Evolutionary conservation across 2,113 vertebrate species (phyloP).

Genomic region (Syrrhaptes paradoxus): DNA sequence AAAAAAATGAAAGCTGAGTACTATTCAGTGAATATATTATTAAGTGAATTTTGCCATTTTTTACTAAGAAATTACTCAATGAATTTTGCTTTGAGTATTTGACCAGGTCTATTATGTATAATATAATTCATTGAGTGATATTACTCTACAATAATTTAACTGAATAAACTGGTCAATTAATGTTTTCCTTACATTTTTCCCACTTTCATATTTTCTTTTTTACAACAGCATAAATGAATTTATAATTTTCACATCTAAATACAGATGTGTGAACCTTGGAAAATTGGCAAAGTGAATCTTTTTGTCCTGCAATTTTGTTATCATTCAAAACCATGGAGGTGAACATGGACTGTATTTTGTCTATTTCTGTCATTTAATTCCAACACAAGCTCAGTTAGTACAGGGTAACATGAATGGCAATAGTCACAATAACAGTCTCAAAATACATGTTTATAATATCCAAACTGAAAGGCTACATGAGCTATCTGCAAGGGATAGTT

Average conservation of each 20-base stretch:
- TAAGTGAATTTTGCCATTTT: conserved; percentile 34
- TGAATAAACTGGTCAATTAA: background rate
- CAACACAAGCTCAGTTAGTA: background rate
- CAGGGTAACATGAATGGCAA: no score
- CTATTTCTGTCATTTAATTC: background rate
- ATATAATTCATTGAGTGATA: background rate
- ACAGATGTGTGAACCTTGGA: background rate
- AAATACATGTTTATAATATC: background rate
- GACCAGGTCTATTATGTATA: background rate
- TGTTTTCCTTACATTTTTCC: background rate
- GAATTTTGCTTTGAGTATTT: background rate
- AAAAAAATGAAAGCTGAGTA: background rate
- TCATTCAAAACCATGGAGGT: background rate
- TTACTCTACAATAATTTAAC: background rate
- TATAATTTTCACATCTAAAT: background rate
- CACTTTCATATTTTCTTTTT: background rate
- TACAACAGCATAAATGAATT: background rate
- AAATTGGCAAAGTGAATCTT: background rate
- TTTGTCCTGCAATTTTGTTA: background rate
- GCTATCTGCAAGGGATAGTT: background rate
- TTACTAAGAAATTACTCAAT: conserved; percentile 39
- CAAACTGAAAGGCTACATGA: background rate
- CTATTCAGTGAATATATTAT: background rate
- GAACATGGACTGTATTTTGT: background rate
- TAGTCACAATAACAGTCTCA: background rate